Evolutionary conservation across 2,113 vertebrate genomes (phyloP), one percentile per base, ranked within the genome.

Genomic region (Cyprinodon brontotheroides): DNA sequence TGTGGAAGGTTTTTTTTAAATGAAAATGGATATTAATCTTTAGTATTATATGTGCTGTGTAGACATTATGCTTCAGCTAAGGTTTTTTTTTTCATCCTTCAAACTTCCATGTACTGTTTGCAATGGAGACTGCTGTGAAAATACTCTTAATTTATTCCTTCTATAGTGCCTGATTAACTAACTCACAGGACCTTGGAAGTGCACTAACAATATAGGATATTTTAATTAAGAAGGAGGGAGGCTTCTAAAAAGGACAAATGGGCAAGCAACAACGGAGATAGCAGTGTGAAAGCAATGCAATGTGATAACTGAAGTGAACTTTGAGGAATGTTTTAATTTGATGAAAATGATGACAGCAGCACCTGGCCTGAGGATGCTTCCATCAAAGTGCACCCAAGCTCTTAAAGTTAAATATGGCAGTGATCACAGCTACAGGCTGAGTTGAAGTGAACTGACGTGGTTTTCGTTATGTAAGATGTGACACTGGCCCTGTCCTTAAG

Each of bases 381-480:
- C 3, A 70, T 73, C 75, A 68, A 37, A 70, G 63, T 70, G 68
- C 74, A 65, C 10, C 8, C 70, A 38, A 74, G 74, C 68, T 78
- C 74, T 84, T 43, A 77, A 75, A 72, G 72, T 74, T 53, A 78
- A 87, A 89, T 80, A 84, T 78, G 83, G 78, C 80, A 78, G 81
- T 11, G 38, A 86, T 86, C 85, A 71, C 59, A 53, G 50, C 85
- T 11, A 15, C 7, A 65, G 81, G 83, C 76, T 37, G 72, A 43
- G 22, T 71, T n/a, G 43, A 68, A 70, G 70, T 63, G 4, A 59
- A 7, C 59, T 85, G 82, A 87, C 59, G 64, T 69, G 69, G 72
- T 45, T 48, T 15, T 11, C 7, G 75, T 86, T 87, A 85, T 62
- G 65, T 81, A 87, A 89, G 60, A 48, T 47, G 57, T 65, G 77